A percentile compares a stretch with the other conserved stretches of the same genome.
These are phyloP conservation scores for Neofelis nebulosa DNA, from an alignment of 2,113 vertebrate species.

Conservation along the genomic window DNA sequence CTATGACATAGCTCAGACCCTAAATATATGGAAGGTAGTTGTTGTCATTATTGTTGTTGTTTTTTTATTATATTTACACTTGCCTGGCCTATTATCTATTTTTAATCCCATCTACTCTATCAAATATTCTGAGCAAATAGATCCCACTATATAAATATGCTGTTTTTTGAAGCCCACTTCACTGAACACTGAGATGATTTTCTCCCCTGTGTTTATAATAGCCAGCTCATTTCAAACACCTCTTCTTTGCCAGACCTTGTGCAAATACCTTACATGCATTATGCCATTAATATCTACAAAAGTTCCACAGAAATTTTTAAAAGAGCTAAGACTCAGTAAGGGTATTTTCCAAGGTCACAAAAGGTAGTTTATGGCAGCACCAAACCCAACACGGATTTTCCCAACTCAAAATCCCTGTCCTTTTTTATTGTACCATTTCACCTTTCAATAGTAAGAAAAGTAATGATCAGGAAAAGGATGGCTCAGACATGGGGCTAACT, in stretches of 20 bases:
- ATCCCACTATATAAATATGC: neutral
- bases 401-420: neutral
- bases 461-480: neutral
- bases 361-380: neutral
- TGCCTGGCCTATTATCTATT: neutral
- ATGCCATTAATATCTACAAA: neutral
- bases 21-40: neutral
- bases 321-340: neutral
- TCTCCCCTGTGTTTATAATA: neutral
- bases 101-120: neutral
- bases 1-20: neutral
- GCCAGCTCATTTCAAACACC: neutral
- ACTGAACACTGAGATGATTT: neutral
- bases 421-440: neutral
- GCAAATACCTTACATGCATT: neutral
- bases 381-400: neutral
- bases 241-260: neutral
- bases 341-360: neutral
- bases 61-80: neutral
- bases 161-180: neutral
- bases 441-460: neutral
- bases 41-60: neutral
- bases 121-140: neutral
- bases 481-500: neutral
- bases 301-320: neutral